Evolutionary conservation across 2,797 vertebrate species (phyloP).

Genomic region (Anas capensis): DNA sequence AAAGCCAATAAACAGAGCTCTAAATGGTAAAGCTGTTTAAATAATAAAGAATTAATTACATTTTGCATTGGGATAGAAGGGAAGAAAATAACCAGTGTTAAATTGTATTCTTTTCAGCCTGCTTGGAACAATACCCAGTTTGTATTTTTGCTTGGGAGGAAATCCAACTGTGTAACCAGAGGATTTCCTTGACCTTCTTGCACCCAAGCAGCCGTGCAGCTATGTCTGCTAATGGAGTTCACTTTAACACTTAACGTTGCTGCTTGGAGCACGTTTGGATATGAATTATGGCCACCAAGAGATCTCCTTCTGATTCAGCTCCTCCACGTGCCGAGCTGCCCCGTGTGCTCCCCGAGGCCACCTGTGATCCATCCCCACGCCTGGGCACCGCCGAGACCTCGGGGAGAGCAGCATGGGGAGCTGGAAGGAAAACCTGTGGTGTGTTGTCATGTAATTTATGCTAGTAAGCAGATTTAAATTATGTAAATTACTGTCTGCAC

Average conservation of each 20-base stretch:
- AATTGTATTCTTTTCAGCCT: background rate
- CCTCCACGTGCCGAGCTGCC: background rate
- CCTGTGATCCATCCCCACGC: background rate
- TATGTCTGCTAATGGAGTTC: background rate
- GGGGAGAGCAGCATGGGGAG: background rate
- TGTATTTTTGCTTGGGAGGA: background rate
- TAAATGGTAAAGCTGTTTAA: constrained; percentile 24
- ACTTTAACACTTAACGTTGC: background rate
- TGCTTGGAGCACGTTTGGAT: background rate
- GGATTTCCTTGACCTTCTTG: background rate
- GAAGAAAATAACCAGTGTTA: background rate
- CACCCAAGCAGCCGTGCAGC: background rate
- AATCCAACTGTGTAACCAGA: background rate
- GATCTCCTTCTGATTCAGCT: background rate
- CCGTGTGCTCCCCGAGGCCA: background rate
- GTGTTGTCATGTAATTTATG: constrained; percentile 34
- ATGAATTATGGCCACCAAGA: background rate
- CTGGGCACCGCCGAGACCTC: background rate
- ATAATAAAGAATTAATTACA: background rate
- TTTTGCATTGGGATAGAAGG: background rate
- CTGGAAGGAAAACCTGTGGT: background rate
- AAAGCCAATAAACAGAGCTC: constrained; percentile 41
- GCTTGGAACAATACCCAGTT: background rate
- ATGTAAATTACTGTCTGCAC: constrained; percentile 68
- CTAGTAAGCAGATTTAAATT: constrained; percentile 63